Evolutionary conservation across 2,113 vertebrate species (phyloP).

Genomic region (Dipodomys stephensi): DNA sequence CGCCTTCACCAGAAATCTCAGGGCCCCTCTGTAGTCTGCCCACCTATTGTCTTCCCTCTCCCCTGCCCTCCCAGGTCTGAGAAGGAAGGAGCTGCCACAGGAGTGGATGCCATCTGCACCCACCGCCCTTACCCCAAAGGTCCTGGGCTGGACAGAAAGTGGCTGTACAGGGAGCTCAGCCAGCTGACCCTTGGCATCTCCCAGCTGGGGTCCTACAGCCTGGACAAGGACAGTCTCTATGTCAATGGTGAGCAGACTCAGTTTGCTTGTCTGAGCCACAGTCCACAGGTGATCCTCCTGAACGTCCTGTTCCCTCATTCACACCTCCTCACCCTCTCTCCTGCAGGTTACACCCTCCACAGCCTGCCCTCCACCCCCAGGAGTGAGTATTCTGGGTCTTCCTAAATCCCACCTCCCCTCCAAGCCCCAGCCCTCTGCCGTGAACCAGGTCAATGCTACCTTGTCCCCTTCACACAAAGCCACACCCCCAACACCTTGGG

Average conservation of each 20-base stretch:
- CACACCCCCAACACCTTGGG: too few relatives aligned
- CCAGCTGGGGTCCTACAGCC: too few relatives aligned
- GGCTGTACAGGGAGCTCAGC: conserved; percentile 80
- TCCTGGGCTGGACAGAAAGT: conserved; percentile 67
- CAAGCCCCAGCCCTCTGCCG: too few relatives aligned
- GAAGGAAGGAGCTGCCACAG: conserved; percentile 40
- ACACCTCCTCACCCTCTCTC: neutral
- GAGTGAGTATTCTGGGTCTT: neutral
- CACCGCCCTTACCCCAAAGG: conserved; percentile 49
- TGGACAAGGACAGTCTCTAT: too few relatives aligned
- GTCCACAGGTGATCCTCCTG: too few relatives aligned
- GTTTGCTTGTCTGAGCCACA: too few relatives aligned
- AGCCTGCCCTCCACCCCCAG: neutral
- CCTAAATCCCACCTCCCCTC: neutral
- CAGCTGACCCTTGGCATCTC: neutral
- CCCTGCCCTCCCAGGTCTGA: conserved; percentile 69
- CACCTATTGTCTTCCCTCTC: neutral
- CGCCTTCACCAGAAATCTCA: too few relatives aligned
- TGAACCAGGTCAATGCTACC: neutral
- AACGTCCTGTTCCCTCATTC: too few relatives aligned
- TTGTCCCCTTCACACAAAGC: neutral
- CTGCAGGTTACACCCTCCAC: conserved; percentile 28
- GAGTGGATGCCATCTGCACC: conserved; percentile 78
- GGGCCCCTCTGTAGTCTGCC: too few relatives aligned
- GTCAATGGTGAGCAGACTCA: conserved; percentile 43